Evolutionary conservation across 2,888 invertebrate genomes (phyloP).

Genomic region (Tetanocera ferruginea): DNA sequence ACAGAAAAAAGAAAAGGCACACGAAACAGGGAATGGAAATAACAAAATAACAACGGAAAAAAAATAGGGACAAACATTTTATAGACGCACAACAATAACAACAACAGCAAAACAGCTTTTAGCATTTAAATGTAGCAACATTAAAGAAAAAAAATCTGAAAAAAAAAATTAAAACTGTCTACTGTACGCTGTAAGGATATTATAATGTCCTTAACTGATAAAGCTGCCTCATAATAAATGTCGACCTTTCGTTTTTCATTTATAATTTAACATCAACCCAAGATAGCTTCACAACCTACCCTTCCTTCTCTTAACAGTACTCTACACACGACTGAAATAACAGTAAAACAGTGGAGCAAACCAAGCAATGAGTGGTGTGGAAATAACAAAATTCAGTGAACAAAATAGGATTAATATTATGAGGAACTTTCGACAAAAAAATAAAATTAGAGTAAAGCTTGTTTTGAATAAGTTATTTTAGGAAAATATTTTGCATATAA

Average conservation of each 20-base stretch:
- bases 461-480: too few species aligned
- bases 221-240: conserved; percentile 68
- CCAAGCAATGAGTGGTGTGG: background rate
- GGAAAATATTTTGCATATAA: too few species aligned
- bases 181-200: conserved; percentile 48
- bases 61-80: background rate
- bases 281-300: background rate
- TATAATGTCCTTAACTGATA: conserved; percentile 68
- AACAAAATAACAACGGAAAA: background rate
- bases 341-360: background rate
- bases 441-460: too few species aligned
- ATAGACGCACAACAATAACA: background rate
- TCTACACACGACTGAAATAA: background rate
- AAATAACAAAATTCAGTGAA: background rate
- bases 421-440: too few species aligned
- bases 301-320: background rate
- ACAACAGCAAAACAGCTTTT: background rate
- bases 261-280: conserved; percentile 56
- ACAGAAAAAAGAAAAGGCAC: background rate
- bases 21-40: background rate
- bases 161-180: background rate
- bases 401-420: background rate
- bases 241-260: conserved; percentile 70
- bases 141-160: too few species aligned
- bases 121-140: background rate